Evolutionary conservation across 64 coral and sea anemone species (phyloP).

Genomic region (Montipora sp.): DNA sequence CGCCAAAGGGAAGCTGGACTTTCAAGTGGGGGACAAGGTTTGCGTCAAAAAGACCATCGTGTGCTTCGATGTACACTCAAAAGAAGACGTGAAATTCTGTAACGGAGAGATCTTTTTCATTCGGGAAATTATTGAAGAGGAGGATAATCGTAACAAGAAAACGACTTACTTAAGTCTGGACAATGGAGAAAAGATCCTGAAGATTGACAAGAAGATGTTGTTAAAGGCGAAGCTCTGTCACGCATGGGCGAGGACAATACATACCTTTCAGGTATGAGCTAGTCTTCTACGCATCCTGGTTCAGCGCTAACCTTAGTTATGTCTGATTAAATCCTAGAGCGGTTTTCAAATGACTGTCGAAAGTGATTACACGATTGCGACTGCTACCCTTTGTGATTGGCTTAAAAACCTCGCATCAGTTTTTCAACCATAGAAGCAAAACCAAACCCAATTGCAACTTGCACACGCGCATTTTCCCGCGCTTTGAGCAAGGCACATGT

Average conservation of each 20-base stretch:
- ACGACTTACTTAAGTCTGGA: conserved; percentile 54
- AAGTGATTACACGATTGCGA: too few relatives aligned
- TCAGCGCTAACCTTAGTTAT: too few relatives aligned
- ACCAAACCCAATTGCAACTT: too few relatives aligned
- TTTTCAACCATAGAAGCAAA: too few relatives aligned
- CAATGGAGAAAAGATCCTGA: conserved; percentile 56
- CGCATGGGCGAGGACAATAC: conserved; percentile 67
- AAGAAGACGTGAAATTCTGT: conserved; percentile 40
- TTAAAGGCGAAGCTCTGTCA: conserved; percentile 65
- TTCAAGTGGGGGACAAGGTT: conserved; percentile 63
- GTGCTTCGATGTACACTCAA: conserved; percentile 17
- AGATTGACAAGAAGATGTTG: conserved; percentile 44
- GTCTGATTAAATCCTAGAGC: too few relatives aligned
- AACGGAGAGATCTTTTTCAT: conserved; percentile 84
- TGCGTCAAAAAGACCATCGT: conserved; percentile 62
- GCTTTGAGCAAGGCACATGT: too few relatives aligned
- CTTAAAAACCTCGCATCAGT: too few relatives aligned
- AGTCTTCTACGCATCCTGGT: too few relatives aligned
- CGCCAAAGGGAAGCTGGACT: conserved; percentile 52
- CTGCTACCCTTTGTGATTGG: too few relatives aligned
- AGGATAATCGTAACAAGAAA: conserved; percentile 14
- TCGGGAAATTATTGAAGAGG: conserved; percentile 34
- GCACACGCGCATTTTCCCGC: too few relatives aligned
- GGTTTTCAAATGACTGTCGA: too few relatives aligned
- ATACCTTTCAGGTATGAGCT: conserved; percentile 65